Base-by-base conservation (phyloP, 2,113 vertebrate species). In the Taxidea taxus region DNA sequence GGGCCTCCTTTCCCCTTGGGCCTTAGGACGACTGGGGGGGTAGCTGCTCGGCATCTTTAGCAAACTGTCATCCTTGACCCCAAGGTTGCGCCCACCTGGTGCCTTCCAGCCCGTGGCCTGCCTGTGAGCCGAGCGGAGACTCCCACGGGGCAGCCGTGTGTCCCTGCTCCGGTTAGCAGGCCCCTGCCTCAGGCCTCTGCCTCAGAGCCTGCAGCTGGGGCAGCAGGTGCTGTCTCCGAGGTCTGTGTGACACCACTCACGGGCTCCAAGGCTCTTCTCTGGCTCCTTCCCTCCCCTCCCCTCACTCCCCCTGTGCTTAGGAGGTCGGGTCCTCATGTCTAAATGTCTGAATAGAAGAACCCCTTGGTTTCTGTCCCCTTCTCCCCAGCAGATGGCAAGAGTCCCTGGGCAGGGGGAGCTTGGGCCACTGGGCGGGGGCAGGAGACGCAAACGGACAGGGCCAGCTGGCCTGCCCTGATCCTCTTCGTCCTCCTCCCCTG, bases 251-350 rank as follows among this genome's bases (percentile, higher is more conserved):
- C 88, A 98, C 99, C 98, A 98, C 92, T 98, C 98, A 95, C 98
- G 98, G 99, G 98, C 75, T 98, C 98, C 89, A 98, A 96, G 98
- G 98, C 98, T 98, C 98, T 81, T 93, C 75, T 97, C 98, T 29
- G 87, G 56, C 81, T 25, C 87, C 70, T 21, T n/a, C 66, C 27
- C 74, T 34, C 37, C 10, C 23, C 0, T 6, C 2, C 2, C 44
- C 42, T n/a, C 25, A 77, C 96, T 98, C 98, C 99, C 98, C 98
- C 98, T 98, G 99, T 99, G 99, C 98, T 99, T 99, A 96, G 97
- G 85, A 98, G 99, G 90, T 98, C 98, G 97, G 98, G 98, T 99
- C 98, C 98, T 98, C 98, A 98, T 90, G 98, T 98, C 98, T 98
- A 98, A 98, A 98, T 98, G 97, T 98, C 98, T 96, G 95, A 96